A percentile compares a stretch with the other conserved stretches of the same genome.
Conservation (phyloP, 2,888 invertebrate genomes). For the Saturnia japonica region DNA sequence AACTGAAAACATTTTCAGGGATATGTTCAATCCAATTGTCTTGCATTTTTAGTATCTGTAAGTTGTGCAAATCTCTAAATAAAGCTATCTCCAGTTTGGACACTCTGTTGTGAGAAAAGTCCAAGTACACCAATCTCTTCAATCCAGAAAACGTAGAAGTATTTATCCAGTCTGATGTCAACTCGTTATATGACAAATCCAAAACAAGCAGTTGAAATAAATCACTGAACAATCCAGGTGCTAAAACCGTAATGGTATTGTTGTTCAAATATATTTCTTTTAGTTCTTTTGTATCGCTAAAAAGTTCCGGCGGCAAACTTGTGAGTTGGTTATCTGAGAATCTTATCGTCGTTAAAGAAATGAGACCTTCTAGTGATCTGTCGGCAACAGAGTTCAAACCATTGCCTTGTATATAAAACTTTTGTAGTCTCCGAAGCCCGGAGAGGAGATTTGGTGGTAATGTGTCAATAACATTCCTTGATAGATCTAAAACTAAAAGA, state of each 20-base stretch:
- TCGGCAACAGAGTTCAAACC: constrained; percentile 89
- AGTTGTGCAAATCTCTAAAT: constrained; percentile 89
- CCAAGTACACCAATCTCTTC: constrained; percentile 88
- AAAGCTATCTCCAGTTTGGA: constrained; percentile 88
- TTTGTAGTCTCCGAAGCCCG: constrained; percentile 86
- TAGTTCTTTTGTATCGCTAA: constrained; percentile 88
- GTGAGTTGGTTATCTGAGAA: constrained; percentile 91
- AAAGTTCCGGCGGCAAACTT: constrained; percentile 90
- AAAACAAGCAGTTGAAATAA: constrained; percentile 88
- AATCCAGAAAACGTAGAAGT: constrained; percentile 90
- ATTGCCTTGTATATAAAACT: constrained; percentile 89
- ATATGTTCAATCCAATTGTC: constrained; percentile 89
- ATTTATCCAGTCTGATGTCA: constrained; percentile 92
- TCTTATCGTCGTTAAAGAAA: constrained; percentile 87
- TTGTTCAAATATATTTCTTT: constrained; percentile 91
- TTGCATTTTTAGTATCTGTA: constrained; percentile 90
- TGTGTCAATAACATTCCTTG: constrained; percentile 89
- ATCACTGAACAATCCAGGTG: constrained; percentile 90
- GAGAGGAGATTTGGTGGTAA: constrained; percentile 87
- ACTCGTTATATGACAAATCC: constrained; percentile 89
- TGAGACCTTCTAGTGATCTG: constrained; percentile 88
- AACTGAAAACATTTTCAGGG: constrained; percentile 89
- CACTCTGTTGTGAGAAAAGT: constrained; percentile 89
- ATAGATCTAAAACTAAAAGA: constrained; percentile 87
- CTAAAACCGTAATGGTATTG: constrained; percentile 90